Conservation (phyloP, 2,797 vertebrate species). For the Clarias laeviceps region DNA sequence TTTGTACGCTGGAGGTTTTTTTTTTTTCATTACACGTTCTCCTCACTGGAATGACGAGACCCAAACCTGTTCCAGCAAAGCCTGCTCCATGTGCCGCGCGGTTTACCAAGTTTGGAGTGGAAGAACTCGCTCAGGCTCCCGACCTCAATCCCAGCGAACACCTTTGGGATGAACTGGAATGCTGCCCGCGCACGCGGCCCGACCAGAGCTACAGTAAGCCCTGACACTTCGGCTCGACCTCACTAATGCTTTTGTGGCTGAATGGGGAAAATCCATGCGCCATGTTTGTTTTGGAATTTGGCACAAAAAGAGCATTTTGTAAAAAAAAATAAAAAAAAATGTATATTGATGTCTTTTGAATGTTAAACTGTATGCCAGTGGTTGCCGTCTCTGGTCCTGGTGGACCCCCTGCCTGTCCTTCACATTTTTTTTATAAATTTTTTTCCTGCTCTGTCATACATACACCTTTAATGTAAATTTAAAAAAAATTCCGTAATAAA, state of each 20-base stretch:
- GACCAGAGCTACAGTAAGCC: neutral
- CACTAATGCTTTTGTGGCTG: neutral
- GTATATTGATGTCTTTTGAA: neutral
- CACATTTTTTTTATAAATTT: no score
- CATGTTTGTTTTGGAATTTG: neutral
- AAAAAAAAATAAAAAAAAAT: no score
- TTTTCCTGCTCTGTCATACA: no score
- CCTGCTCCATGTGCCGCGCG: neutral
- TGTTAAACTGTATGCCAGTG: neutral
- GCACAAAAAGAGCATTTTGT: neutral
- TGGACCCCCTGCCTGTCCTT: no score
- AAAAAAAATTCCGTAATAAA: no score
- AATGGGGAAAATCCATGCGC: neutral
- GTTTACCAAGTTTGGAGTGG: neutral
- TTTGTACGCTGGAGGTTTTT: neutral
- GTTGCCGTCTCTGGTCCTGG: no score
- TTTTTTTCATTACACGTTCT: neutral
- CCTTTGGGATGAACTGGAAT: neutral
- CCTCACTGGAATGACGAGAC: neutral
- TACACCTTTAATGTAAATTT: no score
- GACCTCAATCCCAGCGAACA: neutral
- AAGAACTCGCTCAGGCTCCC: neutral
- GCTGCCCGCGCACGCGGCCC: neutral
- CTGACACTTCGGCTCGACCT: neutral
- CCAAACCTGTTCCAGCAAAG: neutral